These are phyloP conservation scores for Pterocles orientalis DNA, from an alignment of 2,113 vertebrate genomes.

Conservation along the genomic window DNA sequence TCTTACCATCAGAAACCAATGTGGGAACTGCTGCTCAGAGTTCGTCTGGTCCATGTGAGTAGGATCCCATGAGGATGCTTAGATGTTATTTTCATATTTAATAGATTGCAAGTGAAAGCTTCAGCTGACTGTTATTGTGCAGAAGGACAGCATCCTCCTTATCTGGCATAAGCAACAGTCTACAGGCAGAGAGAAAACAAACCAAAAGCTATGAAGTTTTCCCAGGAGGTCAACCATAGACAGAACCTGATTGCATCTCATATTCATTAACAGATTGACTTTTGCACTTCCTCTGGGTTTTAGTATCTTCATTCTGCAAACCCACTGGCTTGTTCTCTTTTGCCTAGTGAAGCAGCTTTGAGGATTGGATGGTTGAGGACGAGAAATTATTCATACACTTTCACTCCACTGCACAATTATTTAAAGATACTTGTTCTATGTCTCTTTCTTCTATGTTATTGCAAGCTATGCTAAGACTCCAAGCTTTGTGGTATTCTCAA, in stretches of 20 bases:
- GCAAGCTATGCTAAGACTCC: neutral
- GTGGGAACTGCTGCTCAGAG: neutral
- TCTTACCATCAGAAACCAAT: neutral
- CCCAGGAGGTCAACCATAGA: neutral
- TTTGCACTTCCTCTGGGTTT: neutral
- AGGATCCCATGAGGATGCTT: neutral
- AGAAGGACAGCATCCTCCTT: neutral
- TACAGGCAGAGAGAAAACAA: neutral
- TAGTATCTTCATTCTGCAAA: neutral
- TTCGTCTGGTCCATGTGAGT: neutral
- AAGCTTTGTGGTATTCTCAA: neutral
- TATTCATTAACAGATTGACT: neutral
- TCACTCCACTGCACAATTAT: neutral
- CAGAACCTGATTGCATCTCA: neutral
- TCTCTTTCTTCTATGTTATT: neutral
- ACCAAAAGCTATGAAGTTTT: neutral
- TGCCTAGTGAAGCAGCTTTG: neutral
- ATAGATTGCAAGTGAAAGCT: neutral
- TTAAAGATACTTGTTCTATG: neutral
- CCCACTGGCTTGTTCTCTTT: neutral
- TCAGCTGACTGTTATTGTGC: neutral
- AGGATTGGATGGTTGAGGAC: neutral
- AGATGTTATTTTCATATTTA: neutral
- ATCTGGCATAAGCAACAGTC: neutral
- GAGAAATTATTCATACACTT: neutral